Base-by-base conservation (phyloP, 1,140 invertebrate genomes). In the Streblospio benedicti region DNA sequence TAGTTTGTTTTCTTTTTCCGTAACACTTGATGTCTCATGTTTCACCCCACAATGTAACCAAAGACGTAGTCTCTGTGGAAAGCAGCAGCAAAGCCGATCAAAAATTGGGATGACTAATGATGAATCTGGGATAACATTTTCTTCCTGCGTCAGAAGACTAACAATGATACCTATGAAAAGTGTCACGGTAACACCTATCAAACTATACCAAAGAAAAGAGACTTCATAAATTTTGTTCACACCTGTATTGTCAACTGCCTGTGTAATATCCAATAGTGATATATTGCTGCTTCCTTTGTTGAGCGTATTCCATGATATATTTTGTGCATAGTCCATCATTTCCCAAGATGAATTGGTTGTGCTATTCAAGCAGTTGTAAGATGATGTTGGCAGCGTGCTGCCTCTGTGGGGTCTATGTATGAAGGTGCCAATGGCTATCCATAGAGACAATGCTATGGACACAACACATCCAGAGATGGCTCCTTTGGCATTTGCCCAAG, bases 401-500 rank as follows among this genome's bases (percentile, higher is more conserved):
- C 18, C 2, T 2, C 30, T 14, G 30, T 61, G 47, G 4, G 59
- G 59, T 31, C 38, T 41, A 25, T 20, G 4, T 25, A 61, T 44
- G 43, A 56, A 61, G 6, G 60, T 35, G 20, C 60, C 60, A n/a
- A 62, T 38, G 32, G 30, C 31, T n/a, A 62, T 18, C 60, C 60
- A 62, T 28, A 62, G 33, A 0, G 45, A 50, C 23, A 62, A 32
- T 5, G 28, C 32, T 20, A 38, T 61, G 6, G 60, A 25, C 9
- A 57, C 25, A 35, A 62, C 43, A 18, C 14, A 50, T 32, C 60
- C 60, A 35, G 33, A n/a, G 9, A 58, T 20, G 20, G 60, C 54
- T 44, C 60, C 60, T 55, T 68, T 68, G 53, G 67, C 67, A 61
- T 76, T 77, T 4, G 71, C 72, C 60, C 68, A 73, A 0, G 75